phyloP scores from a whole-genome alignment of 2,888 invertebrate genomes.

The Plebejus anna region DNA sequence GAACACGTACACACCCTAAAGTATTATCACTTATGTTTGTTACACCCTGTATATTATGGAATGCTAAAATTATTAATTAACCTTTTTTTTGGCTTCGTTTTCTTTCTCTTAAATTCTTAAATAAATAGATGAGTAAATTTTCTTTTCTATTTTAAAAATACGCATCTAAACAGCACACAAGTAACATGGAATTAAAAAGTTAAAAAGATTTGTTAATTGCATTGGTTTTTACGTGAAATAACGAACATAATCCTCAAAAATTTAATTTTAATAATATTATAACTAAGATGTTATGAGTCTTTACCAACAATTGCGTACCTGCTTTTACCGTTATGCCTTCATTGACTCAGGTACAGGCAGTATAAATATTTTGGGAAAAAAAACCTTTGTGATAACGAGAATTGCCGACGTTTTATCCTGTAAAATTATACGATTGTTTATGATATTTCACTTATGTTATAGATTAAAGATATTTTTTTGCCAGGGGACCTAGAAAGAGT shows the following conservation, averaged over 20 bases:
- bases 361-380: constrained; percentile 17
- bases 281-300: neutral
- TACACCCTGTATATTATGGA: too few species aligned
- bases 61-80: neutral
- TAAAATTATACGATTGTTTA: neutral
- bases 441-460: neutral
- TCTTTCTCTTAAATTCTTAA: too few species aligned
- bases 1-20: too few species aligned
- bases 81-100: too few species aligned
- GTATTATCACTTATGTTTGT: too few species aligned
- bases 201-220: neutral
- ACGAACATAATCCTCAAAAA: neutral
- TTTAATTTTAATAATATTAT: neutral
- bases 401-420: neutral
- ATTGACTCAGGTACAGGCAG: constrained; percentile 20
- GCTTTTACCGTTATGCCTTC: neutral
- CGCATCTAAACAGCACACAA: too few species aligned
- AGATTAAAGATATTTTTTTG: neutral
- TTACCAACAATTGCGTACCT: constrained; percentile 17
- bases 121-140: too few species aligned
- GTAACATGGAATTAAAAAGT: neutral
- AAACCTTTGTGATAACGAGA: constrained; percentile 13
- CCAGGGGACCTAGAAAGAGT: too few species aligned
- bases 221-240: neutral
- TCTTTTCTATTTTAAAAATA: too few species aligned